Evolutionary conservation across 2,888 invertebrate species (phyloP), one percentile per base, ranked within the genome.

Genomic region (Campopleginae sp.): DNA sequence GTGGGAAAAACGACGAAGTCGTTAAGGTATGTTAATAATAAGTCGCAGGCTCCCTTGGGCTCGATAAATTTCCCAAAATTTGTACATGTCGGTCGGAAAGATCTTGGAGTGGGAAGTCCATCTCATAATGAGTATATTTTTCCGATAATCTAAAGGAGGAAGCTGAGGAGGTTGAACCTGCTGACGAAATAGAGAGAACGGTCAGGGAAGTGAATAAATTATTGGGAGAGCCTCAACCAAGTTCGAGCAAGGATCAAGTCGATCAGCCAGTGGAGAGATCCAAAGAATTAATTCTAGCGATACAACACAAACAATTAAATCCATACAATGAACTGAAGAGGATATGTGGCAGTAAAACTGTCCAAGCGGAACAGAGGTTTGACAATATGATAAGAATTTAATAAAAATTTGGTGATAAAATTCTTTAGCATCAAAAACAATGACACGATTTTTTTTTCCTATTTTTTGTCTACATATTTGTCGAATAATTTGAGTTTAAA

Each of bases 281-380:
- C 17, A 92, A 91, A 71, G 95, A 95, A 88, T 94, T 95, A 63
- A 93, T 96, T 48, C 94, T 97, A 12, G 94, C 94, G 72, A 95
- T 97, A 38, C 96, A 97, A 86, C 95, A 95, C 86, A 96, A 96
- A 91, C 95, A 97, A 92, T 94, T 98, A 31, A 97, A 97, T 94
- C 96, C 97, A 14, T 96, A 96, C 87, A 97, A 97, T 94, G 98
- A 98, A 94, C 94, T 98, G 92, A 96, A 96, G 86, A 95, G 96
- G 90, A 97, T 97, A 90, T 98, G 98, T 94, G 97, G 98, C 31
- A 96, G 96, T 27, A 96, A 96, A 93, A 96, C 97, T 77, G 95
- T 97, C 31, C 96, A 96, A 93, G 95, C 95, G 77, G 96, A 97
- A 92, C 94, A 94, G 82, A 94, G 92, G 95, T 94, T 89, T 88